phyloP scores from a whole-genome alignment of 2,888 invertebrate species.

The Athalia circularis region DNA sequence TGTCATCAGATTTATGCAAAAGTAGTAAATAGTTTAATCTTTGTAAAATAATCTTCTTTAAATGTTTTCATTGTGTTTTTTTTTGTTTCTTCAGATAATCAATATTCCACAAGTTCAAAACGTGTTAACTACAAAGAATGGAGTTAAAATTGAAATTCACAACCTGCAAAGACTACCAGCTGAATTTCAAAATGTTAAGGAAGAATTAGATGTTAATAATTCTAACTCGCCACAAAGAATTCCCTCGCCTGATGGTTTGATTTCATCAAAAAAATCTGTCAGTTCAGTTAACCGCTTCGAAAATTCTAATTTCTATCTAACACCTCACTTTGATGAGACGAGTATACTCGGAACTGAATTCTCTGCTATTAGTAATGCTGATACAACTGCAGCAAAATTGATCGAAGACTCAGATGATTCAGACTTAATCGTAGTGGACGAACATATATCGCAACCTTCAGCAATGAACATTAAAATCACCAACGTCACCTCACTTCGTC shows the following conservation, averaged over 20 bases:
- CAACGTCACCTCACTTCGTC: slow-evolving; percentile 63
- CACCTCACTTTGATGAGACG: too few relatives aligned
- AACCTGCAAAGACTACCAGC: neutral
- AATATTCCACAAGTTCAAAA: slow-evolving; percentile 2
- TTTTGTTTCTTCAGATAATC: slow-evolving; percentile 11
- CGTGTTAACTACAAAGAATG: slow-evolving; percentile 8
- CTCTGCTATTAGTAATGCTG: neutral
- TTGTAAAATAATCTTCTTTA: neutral
- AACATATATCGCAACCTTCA: slow-evolving; percentile 9
- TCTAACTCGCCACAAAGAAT: neutral
- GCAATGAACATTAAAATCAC: slow-evolving; percentile 62
- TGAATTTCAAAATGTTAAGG: slow-evolving; percentile 11
- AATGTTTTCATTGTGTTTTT: neutral
- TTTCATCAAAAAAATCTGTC: too few relatives aligned
- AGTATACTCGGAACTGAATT: neutral
- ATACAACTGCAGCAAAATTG: neutral
- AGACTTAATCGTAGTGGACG: neutral
- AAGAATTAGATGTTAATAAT: neutral
- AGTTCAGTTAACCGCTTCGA: too few relatives aligned
- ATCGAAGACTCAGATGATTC: neutral
- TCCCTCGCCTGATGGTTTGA: neutral
- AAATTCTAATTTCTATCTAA: too few relatives aligned
- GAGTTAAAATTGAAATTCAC: slow-evolving; percentile 20
- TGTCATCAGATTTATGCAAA: neutral
- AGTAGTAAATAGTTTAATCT: neutral